Conservation (phyloP, 2,113 vertebrate species). For the Chauna torquata region DNA sequence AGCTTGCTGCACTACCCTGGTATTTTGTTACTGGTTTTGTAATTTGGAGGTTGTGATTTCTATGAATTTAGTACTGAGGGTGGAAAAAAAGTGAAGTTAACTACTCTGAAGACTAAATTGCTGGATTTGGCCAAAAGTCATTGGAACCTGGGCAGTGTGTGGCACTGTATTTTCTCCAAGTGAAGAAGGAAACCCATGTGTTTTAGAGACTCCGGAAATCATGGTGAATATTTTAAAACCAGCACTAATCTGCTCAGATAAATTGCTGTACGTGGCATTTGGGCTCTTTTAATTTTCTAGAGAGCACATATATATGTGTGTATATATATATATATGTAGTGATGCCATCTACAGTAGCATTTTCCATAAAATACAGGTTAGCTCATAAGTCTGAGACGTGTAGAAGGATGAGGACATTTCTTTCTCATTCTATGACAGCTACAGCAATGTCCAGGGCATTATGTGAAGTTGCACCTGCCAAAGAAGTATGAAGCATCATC, state of each 20-base stretch:
- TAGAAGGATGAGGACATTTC: not conserved
- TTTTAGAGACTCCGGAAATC: not conserved
- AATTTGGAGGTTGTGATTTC: not conserved
- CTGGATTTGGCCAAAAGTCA: not conserved
- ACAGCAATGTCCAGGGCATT: not conserved
- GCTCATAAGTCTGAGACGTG: not conserved
- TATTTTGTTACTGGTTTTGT: not conserved
- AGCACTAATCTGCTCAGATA: not conserved
- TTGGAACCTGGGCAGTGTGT: not conserved
- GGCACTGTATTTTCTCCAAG: not conserved
- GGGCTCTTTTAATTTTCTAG: not conserved
- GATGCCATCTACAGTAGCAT: not conserved
- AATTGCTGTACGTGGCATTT: not conserved
- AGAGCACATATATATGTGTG: not conserved
- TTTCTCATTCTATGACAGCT: not conserved
- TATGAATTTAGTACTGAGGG: not conserved
- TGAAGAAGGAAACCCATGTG: not conserved
- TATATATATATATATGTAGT: too few species aligned
- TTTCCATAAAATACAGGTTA: not conserved
- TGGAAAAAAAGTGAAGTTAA: accelerated
- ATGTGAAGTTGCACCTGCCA: not conserved
- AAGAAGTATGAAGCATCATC: not conserved
- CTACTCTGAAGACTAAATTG: not conserved
- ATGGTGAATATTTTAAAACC: not conserved
- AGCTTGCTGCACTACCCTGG: not conserved